phyloP scores from a whole-genome alignment of 2,797 vertebrate genomes.

The Limosa lapponica region DNA sequence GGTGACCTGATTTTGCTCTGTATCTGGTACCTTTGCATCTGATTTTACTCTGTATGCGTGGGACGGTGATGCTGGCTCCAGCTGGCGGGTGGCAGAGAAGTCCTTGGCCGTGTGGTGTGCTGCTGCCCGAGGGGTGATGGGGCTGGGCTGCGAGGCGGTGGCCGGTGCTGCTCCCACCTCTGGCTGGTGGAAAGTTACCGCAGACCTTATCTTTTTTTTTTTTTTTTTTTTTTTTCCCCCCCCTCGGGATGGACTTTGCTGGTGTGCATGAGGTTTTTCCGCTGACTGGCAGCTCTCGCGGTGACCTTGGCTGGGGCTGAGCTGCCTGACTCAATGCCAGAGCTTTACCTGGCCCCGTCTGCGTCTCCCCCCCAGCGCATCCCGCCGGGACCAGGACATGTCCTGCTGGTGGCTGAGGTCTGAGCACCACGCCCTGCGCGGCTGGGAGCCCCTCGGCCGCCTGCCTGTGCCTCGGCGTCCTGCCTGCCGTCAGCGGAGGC shows the following conservation, averaged over 20 bases:
- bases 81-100: no score
- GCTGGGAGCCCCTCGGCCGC: background rate
- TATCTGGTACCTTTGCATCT: background rate
- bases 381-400: fast-evolving
- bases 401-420: fast-evolving
- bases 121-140: background rate
- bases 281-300: background rate
- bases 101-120: fast-evolving
- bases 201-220: background rate
- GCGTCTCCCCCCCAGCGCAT: fast-evolving
- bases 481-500: fast-evolving
- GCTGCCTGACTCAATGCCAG: fast-evolving
- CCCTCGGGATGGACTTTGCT: fast-evolving
- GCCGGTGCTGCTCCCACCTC: background rate
- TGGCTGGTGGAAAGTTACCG: background rate
- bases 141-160: fast-evolving
- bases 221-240: no score
- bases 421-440: fast-evolving
- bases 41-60: fast-evolving
- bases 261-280: fast-evolving
- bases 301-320: fast-evolving
- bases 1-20: background rate
- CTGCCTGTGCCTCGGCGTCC: fast-evolving
- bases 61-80: fast-evolving
- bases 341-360: fast-evolving